Evolutionary conservation across 2,797 vertebrate species (phyloP).

Genomic region (Pipistrellus pipistrellus): DNA sequence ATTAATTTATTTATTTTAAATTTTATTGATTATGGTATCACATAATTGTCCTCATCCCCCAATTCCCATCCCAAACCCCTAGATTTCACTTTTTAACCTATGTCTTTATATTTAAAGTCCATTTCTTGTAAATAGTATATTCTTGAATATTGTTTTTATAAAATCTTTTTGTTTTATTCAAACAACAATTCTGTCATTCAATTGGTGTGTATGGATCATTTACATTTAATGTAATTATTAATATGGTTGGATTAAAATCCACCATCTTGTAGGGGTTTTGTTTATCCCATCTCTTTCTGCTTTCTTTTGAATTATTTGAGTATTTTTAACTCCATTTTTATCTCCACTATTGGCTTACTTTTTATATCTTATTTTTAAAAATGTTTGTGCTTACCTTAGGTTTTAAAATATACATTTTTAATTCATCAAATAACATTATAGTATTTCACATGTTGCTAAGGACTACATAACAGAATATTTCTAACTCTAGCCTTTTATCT

Average conservation of each 20-base stretch:
- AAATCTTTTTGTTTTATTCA: slow-evolving; percentile 32
- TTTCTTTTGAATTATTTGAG: background rate
- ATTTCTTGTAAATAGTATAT: background rate
- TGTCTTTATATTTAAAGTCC: slow-evolving; percentile 36
- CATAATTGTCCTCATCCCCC: no score
- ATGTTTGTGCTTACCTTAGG: background rate
- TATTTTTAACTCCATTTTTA: slow-evolving; percentile 30
- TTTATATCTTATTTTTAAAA: background rate
- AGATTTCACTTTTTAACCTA: background rate
- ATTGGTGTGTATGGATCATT: background rate
- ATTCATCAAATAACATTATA: background rate
- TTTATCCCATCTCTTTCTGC: background rate
- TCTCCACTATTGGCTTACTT: background rate
- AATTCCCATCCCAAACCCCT: no score
- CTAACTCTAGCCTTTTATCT: background rate
- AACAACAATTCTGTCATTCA: background rate
- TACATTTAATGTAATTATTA: background rate
- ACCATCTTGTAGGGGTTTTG: background rate
- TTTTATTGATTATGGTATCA: no score
- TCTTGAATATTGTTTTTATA: background rate
- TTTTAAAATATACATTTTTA: slow-evolving; percentile 3
- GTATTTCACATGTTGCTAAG: background rate
- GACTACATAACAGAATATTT: background rate
- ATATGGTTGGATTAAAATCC: background rate
- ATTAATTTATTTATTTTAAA: no score